Evolutionary conservation across 2,797 vertebrate genomes (phyloP), one percentile per base, ranked within the genome.

Genomic region (Rhinella marina): DNA sequence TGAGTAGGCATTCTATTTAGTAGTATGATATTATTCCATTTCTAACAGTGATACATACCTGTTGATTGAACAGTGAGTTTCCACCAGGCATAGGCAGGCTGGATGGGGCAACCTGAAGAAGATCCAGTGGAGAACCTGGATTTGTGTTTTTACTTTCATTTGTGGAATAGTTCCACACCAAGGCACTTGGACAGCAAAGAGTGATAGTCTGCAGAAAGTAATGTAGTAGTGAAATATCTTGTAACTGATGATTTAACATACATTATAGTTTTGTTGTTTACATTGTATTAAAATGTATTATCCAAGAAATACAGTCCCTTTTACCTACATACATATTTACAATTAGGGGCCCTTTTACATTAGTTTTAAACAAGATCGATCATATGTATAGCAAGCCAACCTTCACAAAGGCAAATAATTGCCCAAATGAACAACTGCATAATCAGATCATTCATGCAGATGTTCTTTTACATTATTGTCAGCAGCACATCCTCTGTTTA

Each of bases 141-240:
- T 92, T 94, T n/a, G 73, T 0, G 7, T 85, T 94, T 93, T 93
- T 95, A 50, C 70, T 94, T 91, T 95, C 95, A 5, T 93, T 95
- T 76, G 93, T 93, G 92, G 93, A 94, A 7, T 95, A 95, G 91
- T 95, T 95, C 94, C 95, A 95, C 92, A 95, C 95, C 94, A 95
- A 95, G 95, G 95, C 95, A 96, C 95, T 96, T 95, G 95, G 95
- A 92, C 95, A 96, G 92, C 95, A 96, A 79, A 95, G 94, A 84
- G 95, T 95, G 92, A 96, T 92, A 84, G 94, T 95, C 95, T 96
- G 90, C 61, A 92, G 90, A 68, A 73, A 90, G 90, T 0, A 84
- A 84, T 32, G 17, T 6, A 13, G 73, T 32, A 19, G 21, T 50
- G 16, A 52, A 32, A 23, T 23, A 3, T 1, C 16, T 80, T 59